phyloP scores from a whole-genome alignment of 2,888 invertebrate species.

The Tiliacea citrago region DNA sequence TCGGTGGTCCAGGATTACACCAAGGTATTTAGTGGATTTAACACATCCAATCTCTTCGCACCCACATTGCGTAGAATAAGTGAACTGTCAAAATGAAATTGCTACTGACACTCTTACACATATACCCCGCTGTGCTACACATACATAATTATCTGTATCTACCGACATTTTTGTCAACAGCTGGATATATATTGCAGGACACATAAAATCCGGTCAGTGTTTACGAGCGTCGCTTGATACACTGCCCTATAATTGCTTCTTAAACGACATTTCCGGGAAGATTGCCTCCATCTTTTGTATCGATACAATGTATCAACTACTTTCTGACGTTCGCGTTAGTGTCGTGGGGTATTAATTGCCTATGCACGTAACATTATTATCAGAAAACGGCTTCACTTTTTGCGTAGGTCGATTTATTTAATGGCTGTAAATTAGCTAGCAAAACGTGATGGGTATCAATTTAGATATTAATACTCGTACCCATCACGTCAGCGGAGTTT shows the following conservation, averaged over 20 bases:
- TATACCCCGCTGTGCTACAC: too few relatives aligned
- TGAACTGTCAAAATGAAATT: too few relatives aligned
- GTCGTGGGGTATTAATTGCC: conserved; percentile 9
- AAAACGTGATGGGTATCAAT: background rate
- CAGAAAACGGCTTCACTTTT: background rate
- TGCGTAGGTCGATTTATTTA: conserved; percentile 1
- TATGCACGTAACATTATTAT: conserved; percentile 17
- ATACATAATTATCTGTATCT: background rate
- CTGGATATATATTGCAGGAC: background rate
- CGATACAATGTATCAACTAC: conserved; percentile 31
- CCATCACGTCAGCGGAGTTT: too few relatives aligned
- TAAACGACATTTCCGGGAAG: conserved; percentile 24
- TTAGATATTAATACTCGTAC: too few relatives aligned
- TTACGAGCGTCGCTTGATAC: conserved; percentile 14
- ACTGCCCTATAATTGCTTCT: conserved; percentile 29
- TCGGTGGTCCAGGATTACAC: too few relatives aligned
- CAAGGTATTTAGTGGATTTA: too few relatives aligned
- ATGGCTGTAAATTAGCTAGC: background rate
- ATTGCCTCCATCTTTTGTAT: conserved; percentile 10
- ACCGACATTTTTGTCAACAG: background rate
- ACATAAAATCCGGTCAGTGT: conserved; percentile 10
- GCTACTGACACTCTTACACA: too few relatives aligned
- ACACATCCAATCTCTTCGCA: too few relatives aligned
- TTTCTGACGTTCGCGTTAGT: conserved; percentile 5
- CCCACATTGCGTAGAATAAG: too few relatives aligned